These are phyloP conservation scores for Macquaria ambigua DNA, from an alignment of 2,113 vertebrate genomes.

Conservation along the genomic window DNA sequence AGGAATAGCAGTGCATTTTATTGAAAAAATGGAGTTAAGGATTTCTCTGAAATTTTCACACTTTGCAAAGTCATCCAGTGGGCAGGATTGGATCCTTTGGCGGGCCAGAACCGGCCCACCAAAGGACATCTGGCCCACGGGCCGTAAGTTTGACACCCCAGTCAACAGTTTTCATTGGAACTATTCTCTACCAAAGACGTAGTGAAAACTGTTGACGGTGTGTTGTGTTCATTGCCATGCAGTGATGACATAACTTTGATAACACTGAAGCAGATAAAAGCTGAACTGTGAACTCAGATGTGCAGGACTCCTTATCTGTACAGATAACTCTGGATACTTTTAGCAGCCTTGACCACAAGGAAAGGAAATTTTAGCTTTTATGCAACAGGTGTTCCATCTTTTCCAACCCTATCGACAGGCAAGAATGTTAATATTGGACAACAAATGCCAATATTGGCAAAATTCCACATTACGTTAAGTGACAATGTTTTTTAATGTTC, in stretches of 20 bases:
- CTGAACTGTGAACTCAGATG: constrained; percentile 5
- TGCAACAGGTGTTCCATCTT: background rate
- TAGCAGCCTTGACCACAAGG: background rate
- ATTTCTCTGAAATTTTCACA: too few species aligned
- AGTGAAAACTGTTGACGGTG: background rate
- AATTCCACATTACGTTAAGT: background rate
- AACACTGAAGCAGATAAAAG: constrained; percentile 7
- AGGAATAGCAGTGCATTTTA: too few species aligned
- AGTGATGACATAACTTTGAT: background rate
- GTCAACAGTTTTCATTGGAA: background rate
- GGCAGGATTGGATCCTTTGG: too few species aligned
- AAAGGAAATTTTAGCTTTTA: background rate
- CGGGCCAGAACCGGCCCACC: too few species aligned
- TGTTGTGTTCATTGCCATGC: background rate
- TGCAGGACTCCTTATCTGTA: background rate
- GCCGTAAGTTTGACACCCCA: too few species aligned
- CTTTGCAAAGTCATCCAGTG: too few species aligned
- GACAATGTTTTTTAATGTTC: background rate
- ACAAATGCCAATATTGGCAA: background rate
- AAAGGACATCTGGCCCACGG: too few species aligned
- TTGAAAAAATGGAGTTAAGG: too few species aligned
- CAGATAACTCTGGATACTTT: background rate
- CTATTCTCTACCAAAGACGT: background rate
- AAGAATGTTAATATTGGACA: background rate
- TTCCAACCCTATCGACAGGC: background rate